Conservation (phyloP, 1,140 invertebrate species). For the Pygmarrhopalites habei region DNA sequence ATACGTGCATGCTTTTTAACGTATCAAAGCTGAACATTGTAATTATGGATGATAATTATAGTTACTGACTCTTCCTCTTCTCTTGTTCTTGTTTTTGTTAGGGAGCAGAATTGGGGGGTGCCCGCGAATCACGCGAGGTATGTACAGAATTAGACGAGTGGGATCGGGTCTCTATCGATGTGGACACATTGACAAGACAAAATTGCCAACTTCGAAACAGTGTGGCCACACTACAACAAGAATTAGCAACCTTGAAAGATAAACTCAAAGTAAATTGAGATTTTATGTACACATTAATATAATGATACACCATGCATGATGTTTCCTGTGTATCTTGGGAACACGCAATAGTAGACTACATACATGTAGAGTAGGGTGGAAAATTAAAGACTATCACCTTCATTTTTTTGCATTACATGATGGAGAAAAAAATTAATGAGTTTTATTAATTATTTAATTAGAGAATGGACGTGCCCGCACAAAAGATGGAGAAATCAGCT, state of each 20-base stretch:
- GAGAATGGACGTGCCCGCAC: conserved; percentile 35
- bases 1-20: not conserved
- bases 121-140: conserved; percentile 34
- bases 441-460: conserved; percentile 2
- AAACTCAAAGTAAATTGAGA: conserved; percentile 30
- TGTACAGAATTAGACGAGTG: conserved; percentile 33
- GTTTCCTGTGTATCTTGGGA: not conserved
- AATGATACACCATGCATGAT: not conserved
- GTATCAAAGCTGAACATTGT: not conserved
- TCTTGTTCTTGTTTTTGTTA: conserved; percentile 16
- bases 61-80: not conserved
- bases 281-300: not conserved
- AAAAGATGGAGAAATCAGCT: conserved; percentile 15
- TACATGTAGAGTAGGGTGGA: too few relatives aligned
- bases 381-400: too few relatives aligned
- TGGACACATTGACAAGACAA: conserved; percentile 36
- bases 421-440: not conserved
- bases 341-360: not conserved
- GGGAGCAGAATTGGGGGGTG: conserved; percentile 35
- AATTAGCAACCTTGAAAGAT: conserved; percentile 38
- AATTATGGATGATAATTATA: too few relatives aligned
- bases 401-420: too few relatives aligned
- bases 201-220: conserved; percentile 37
- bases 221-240: conserved; percentile 37
- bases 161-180: conserved; percentile 31